These are phyloP conservation scores for Apis dorsata DNA, from an alignment of 1,140 invertebrate species.

Conservation along the genomic window DNA sequence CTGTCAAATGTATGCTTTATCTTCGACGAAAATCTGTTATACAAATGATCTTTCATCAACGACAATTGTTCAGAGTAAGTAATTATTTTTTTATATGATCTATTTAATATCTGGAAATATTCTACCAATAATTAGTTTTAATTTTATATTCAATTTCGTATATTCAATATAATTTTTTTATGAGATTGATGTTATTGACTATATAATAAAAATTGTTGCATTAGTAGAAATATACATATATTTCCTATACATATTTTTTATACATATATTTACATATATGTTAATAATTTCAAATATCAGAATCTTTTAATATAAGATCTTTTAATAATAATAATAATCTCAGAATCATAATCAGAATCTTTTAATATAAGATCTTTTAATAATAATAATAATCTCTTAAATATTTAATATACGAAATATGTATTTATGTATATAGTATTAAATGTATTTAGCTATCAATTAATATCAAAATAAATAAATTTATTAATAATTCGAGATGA, in stretches of 20 bases:
- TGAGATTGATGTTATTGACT: not conserved
- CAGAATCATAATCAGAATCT: no score
- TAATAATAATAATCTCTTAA: not conserved
- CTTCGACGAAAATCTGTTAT: not conserved
- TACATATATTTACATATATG: not conserved
- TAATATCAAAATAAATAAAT: not conserved
- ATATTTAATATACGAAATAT: not conserved
- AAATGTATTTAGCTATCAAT: not conserved
- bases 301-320: no score
- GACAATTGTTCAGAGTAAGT: constrained; percentile 2
- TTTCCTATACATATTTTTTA: not conserved
- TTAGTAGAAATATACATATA: not conserved
- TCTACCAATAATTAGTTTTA: not conserved
- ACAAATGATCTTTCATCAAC: not conserved
- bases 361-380: no score
- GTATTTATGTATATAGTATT: no score
- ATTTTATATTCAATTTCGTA: not conserved
- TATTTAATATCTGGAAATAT: not conserved
- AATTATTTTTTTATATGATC: not conserved
- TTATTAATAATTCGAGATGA: not conserved
- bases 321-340: not conserved
- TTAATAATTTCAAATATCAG: not conserved
- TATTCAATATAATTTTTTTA: constrained; percentile 43
- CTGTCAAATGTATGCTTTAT: constrained; percentile 6
- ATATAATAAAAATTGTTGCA: not conserved